Evolutionary conservation across 2,113 vertebrate species (phyloP).

Genomic region (Oryctolagus cuniculus): DNA sequence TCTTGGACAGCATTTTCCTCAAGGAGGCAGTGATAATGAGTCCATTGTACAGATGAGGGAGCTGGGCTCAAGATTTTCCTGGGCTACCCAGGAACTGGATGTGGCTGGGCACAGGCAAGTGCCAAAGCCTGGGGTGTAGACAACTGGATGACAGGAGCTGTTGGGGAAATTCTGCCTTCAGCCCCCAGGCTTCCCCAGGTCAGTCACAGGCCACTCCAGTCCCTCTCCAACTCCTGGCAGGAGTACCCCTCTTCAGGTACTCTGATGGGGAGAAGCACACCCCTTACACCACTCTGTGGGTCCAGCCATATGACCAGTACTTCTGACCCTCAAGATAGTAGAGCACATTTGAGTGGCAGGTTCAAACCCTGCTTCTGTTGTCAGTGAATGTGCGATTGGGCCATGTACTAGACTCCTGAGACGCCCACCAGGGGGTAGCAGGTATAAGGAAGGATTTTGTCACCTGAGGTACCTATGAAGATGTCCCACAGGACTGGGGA

Average conservation of each 20-base stretch:
- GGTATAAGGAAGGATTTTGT: neutral
- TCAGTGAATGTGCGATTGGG: neutral
- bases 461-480: neutral
- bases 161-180: neutral
- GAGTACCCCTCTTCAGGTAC: neutral
- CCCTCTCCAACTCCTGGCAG: neutral
- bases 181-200: neutral
- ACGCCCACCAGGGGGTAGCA: neutral
- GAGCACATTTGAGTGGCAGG: neutral
- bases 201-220: neutral
- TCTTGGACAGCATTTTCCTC: conserved; percentile 13
- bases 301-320: conserved; percentile 4
- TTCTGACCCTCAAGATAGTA: neutral
- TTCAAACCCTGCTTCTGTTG: neutral
- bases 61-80: neutral
- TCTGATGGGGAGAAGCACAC: neutral
- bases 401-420: neutral
- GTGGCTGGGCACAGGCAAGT: neutral
- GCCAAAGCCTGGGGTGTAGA: neutral
- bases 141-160: neutral
- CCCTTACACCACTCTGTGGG: neutral
- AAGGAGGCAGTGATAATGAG: neutral
- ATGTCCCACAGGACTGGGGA: neutral
- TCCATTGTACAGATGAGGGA: conserved; percentile 20
- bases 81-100: neutral